Evolutionary conservation across 2,113 vertebrate species (phyloP), one percentile per base, ranked within the genome.

Genomic region (Daubentonia madagascariensis): DNA sequence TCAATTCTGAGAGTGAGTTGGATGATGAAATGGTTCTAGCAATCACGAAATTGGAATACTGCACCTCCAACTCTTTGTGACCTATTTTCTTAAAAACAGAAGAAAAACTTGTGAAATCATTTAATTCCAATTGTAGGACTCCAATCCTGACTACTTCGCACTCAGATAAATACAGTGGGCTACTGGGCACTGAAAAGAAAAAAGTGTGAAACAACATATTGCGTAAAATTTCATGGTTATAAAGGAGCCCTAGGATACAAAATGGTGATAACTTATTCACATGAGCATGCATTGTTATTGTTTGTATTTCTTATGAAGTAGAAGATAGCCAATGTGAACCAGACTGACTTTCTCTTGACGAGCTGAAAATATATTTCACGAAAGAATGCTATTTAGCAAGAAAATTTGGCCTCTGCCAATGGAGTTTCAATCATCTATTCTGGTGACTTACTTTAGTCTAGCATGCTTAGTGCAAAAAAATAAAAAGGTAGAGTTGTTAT

Each of bases 321-420:
- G 22, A 93, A 80, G 32, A 78, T 73, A 89, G 45, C 79, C 45
- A 23, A 0, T 61, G 70, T 20, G 68, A 92, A 17, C 35, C 80
- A 86, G 50, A 67, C 13, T 86, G 75, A 87, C 63, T 94, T 97
- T 96, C 73, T 72, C 73, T 87, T 90, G 25, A 94, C 52, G 78
- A 92, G 57, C 76, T 84, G 78, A 75, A 80, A 96, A 79, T 78
- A 12, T 78, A 78, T 81, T 94, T 90, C 88, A 28, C 28, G 61
- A 88, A 96, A 72, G 57, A 76, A 50, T 97, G 54, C 30, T 52
- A 86, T 10, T 84, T 84, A 43, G 18, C 14, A 54, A 85, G 57
- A 91, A 68, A 30, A 45, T 78, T 54, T 95, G 79, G 4, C 45
- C 57, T 81, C n/a, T 72, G 10, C 45, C 22, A 13, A 14, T 45